Base-by-base conservation (phyloP, 2,888 invertebrate genomes). In the Yponomeuta evonymella region DNA sequence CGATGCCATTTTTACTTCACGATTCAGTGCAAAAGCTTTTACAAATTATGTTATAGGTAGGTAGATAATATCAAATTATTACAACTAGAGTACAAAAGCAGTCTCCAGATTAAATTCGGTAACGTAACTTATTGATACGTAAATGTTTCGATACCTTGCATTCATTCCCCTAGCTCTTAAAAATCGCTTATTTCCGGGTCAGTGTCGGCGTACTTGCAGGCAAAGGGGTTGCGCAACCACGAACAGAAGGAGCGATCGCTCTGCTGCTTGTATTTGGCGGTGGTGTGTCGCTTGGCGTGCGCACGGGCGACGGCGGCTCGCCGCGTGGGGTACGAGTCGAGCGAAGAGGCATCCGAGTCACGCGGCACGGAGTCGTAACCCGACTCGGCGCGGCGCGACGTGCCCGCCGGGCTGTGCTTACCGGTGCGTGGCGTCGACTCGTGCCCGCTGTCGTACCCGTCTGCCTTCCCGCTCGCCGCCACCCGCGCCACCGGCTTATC, bases 291-390 rank as follows among this genome's bases (percentile, higher is more conserved):
- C 75, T 92, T 91, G 0, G 92, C 92, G 70, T 91, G 92, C 5
- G 92, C 92, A 75, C 92, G 79, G 15, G 93, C 89, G 10, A 91
- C 89, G 15, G 91, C 90, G n/a, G 93, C 88, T 67, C 90, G 83
- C 36, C 92, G 81, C 9, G 93, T 92, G 5, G 92, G 92, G 71
- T 92, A 93, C 0, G 97, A 97, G 75, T 96, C 97, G 76, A 97
- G 94, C 72, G 96, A 97, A 33, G 97, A 97, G 73, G 96, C 97
- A 81, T 98, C 97, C 76, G 96, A 96, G 84, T 97, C 97, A 73
- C 97, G 93, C 11, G 97, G 95, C 75, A 98, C 96, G 78, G 97
- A 97, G 81, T 98, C 98, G 80, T 98, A 98, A 1, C 98, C 98
- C 79, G 97, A 97, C 83, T 97, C 97, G 3, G 97, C 96, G 70